Percentiles rank a stretch among this genome's conserved stretches.
Evolutionary conservation across 64 coral and sea anemone genomes (phyloP).

Genomic region (Pocillopora damicornis): DNA sequence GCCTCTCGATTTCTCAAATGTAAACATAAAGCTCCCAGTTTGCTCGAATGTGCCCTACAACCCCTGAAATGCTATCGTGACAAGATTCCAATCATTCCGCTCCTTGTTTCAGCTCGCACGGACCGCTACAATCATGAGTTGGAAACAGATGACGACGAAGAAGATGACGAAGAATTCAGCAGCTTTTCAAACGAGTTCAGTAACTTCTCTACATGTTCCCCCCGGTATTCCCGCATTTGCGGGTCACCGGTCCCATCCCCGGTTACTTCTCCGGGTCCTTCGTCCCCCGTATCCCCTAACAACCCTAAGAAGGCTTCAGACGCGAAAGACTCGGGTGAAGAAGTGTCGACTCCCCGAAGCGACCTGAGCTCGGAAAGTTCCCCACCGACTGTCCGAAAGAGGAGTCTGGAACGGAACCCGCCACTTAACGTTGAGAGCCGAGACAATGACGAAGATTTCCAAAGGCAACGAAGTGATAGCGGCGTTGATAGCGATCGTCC

Average conservation of each 20-base stretch:
- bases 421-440: background rate
- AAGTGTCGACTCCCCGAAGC: constrained; percentile 38
- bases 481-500: constrained; percentile 30
- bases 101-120: constrained; percentile 56
- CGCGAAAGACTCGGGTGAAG: constrained; percentile 27
- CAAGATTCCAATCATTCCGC: background rate
- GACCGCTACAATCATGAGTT: constrained; percentile 97
- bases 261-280: constrained; percentile 5
- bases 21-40: background rate
- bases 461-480: constrained; percentile 71
- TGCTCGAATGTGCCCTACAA: background rate
- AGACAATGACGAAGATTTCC: constrained; percentile 56
- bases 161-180: constrained; percentile 79
- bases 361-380: constrained; percentile 63
- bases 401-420: background rate
- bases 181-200: constrained; percentile 83
- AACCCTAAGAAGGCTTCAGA: constrained; percentile 27
- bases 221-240: constrained; percentile 89
- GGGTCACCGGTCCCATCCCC: constrained; percentile 72
- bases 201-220: constrained; percentile 92
- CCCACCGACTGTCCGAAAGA: constrained; percentile 68
- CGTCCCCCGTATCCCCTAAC: constrained; percentile 35
- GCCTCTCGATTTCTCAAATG: no score
- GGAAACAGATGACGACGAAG: constrained; percentile 93
- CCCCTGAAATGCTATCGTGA: background rate